Conservation (phyloP, 2,888 invertebrate species). For the Alitta virens region DNA sequence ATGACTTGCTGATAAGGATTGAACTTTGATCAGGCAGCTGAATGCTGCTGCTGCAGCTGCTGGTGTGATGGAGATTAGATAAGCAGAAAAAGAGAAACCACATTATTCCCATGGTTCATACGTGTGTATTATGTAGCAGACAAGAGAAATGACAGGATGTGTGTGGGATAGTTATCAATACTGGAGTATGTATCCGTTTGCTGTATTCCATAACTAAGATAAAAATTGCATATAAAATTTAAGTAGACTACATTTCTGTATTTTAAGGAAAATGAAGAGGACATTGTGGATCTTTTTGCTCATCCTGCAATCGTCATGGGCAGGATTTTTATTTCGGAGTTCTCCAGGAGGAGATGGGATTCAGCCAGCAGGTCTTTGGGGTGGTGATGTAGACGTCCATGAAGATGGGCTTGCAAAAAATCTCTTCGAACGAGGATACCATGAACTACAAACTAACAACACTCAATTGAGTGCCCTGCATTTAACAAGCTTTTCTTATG, state of each 20-base stretch:
- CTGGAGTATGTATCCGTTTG: background rate
- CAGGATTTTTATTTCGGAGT: conserved; percentile 6
- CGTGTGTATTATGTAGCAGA: no score
- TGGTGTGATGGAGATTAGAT: no score
- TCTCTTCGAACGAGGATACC: background rate
- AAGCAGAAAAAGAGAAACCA: no score
- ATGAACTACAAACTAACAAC: background rate
- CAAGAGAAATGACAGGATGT: no score
- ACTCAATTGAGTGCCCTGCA: background rate
- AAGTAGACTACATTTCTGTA: background rate
- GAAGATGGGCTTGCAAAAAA: background rate
- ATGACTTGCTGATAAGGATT: no score
- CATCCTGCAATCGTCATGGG: background rate
- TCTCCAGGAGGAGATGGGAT: conserved; percentile 12
- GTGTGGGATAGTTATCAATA: background rate
- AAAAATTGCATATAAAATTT: background rate
- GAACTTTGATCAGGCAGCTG: no score
- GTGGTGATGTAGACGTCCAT: background rate
- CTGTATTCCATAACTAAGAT: background rate
- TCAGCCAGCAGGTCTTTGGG: conserved; percentile 12
- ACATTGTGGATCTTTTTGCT: background rate
- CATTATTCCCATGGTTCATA: no score
- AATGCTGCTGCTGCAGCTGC: no score
- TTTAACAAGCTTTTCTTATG: conserved; percentile 5
- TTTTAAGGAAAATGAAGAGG: background rate